Conservation (phyloP, 2,888 invertebrate genomes). For the Amblyjoppa fuscipennis region DNA sequence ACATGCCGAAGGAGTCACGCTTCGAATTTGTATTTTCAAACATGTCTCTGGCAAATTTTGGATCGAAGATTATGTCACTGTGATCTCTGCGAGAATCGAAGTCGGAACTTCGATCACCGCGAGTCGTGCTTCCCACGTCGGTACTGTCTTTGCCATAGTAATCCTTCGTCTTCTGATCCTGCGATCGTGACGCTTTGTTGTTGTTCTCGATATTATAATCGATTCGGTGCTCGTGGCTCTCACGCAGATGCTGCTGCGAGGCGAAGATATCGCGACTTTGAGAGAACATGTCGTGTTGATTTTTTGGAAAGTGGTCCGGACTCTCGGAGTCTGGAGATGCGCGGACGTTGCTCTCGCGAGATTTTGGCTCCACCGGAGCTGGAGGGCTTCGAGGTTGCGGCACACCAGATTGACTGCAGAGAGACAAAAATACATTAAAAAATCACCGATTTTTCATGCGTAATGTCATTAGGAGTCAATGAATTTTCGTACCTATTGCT, state of each 20-base stretch:
- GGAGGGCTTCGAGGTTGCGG: conserved; percentile 89
- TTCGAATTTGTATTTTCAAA: conserved; percentile 81
- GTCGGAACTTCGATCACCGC: conserved; percentile 79
- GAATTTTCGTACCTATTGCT: conserved; percentile 83
- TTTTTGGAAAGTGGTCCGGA: conserved; percentile 82
- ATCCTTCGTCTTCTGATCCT: conserved; percentile 78
- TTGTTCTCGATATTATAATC: conserved; percentile 72
- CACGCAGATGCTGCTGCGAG: conserved; percentile 81
- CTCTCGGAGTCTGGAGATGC: conserved; percentile 82
- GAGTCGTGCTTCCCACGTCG: conserved; percentile 77
- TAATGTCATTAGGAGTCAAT: not conserved
- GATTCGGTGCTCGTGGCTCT: conserved; percentile 78
- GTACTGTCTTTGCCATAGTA: conserved; percentile 81
- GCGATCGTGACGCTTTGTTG: conserved; percentile 64
- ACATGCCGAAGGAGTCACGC: conserved; percentile 82
- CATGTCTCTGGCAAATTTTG: conserved; percentile 83
- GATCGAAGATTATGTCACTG: conserved; percentile 81
- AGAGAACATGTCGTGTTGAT: conserved; percentile 83
- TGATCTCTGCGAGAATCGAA: conserved; percentile 82
- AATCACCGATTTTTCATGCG: not conserved
- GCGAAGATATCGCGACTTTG: conserved; percentile 82
- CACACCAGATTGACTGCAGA: conserved; percentile 84
- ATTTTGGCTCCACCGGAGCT: conserved; percentile 88
- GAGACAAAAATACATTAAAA: conserved; percentile 22
- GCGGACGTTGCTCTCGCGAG: conserved; percentile 77